Evolutionary conservation across 2,888 invertebrate genomes (phyloP).

Genomic region (Oligia strigilis): DNA sequence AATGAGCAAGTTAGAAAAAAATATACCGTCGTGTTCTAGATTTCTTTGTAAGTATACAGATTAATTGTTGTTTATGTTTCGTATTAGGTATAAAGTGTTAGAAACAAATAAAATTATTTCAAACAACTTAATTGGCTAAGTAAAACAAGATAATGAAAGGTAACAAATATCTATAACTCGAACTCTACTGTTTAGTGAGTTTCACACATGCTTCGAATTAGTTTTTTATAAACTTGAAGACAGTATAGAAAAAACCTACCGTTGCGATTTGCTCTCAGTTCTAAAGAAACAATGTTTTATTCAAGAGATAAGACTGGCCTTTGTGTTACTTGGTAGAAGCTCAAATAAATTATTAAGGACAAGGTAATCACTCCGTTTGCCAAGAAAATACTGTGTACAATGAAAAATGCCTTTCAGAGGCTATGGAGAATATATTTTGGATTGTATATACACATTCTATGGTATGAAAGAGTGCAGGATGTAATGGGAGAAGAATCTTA

Average conservation of each 20-base stretch:
- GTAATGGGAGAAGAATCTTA: constrained; percentile 12
- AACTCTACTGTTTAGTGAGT: constrained; percentile 12
- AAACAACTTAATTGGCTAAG: not conserved
- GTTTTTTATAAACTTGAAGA: constrained; percentile 61
- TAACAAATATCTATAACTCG: not conserved
- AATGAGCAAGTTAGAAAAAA: constrained; percentile 2
- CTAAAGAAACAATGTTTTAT: constrained; percentile 84
- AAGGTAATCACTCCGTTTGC: constrained; percentile 85
- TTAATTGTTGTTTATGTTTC: constrained; percentile 6
- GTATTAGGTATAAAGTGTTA: not conserved
- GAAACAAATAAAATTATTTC: not conserved
- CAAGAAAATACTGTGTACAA: constrained; percentile 78
- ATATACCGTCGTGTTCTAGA: not conserved
- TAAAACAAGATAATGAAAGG: not conserved
- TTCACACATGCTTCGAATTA: constrained; percentile 50
- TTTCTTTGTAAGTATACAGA: constrained; percentile 19
- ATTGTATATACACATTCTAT: constrained; percentile 72
- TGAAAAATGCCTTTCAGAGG: constrained; percentile 78
- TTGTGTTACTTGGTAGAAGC: constrained; percentile 84
- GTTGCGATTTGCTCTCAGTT: constrained; percentile 77
- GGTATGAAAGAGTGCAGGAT: constrained; percentile 61
- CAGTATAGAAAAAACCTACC: constrained; percentile 72
- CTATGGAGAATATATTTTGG: constrained; percentile 73
- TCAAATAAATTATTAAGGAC: constrained; percentile 86
- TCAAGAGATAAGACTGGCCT: constrained; percentile 85